Conservation (phyloP, 1,140 invertebrate genomes). For the Drosophila ambigua region DNA sequence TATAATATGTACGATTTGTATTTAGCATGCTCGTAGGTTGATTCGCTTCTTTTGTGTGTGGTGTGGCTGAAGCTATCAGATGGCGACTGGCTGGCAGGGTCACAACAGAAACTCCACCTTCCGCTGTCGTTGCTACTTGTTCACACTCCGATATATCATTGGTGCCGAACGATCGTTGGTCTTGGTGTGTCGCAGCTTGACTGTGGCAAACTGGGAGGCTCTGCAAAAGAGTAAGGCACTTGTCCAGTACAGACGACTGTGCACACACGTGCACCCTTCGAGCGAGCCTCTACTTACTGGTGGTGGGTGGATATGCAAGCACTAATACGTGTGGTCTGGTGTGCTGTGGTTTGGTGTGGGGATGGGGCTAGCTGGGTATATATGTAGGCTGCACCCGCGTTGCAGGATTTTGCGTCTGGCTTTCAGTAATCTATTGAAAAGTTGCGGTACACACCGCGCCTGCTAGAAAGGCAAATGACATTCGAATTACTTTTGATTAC, state of each 20-base stretch:
- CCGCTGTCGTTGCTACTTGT: constrained; percentile 81
- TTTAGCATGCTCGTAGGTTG: neutral
- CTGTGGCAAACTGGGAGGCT: constrained; percentile 92
- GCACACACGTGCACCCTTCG: constrained; percentile 1
- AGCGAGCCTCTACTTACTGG: constrained; percentile 35
- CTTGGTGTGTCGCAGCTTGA: constrained; percentile 93
- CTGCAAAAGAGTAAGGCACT: constrained; percentile 85
- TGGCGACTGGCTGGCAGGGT: constrained; percentile 7
- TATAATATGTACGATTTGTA: constrained; percentile 31
- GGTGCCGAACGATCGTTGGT: constrained; percentile 93
- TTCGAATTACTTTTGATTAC: constrained; percentile 37
- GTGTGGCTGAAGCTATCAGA: constrained; percentile 45
- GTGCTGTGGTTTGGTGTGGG: neutral
- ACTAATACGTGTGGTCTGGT: constrained; percentile 12
- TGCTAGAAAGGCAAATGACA: constrained; percentile 59
- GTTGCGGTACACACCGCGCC: constrained; percentile 68
- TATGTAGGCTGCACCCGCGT: constrained; percentile 6
- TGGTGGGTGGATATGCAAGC: constrained; percentile 9
- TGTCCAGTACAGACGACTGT: constrained; percentile 31
- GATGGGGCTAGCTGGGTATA: constrained; percentile 26
- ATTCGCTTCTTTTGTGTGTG: constrained; percentile 15
- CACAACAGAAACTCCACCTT: constrained; percentile 75
- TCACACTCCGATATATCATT: constrained; percentile 85
- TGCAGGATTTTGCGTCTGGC: constrained; percentile 4
- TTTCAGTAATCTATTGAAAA: constrained; percentile 67